Evolutionary conservation across 2,113 vertebrate genomes (phyloP).

Genomic region (Galemys pyrenaicus): DNA sequence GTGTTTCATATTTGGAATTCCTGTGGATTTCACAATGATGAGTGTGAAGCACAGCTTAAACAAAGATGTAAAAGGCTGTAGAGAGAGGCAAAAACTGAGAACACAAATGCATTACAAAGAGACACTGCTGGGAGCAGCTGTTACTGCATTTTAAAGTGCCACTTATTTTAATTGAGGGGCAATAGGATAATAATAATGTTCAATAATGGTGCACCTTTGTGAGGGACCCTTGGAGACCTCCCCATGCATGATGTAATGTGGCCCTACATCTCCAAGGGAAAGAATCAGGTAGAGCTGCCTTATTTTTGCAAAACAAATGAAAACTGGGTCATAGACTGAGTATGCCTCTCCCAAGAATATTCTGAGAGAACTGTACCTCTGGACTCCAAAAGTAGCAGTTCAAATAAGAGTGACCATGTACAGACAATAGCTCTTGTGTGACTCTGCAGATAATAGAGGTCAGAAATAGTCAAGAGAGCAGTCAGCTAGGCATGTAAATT

Average conservation of each 20-base stretch:
- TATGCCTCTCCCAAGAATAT: background rate
- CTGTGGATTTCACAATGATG: constrained; percentile 50
- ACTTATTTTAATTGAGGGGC: constrained; percentile 75
- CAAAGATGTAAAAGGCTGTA: constrained; percentile 60
- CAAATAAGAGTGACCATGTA: background rate
- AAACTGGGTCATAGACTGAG: constrained; percentile 54
- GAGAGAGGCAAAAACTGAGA: constrained; percentile 57
- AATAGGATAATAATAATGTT: constrained; percentile 57
- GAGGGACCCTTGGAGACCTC: constrained; percentile 44
- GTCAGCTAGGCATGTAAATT: background rate
- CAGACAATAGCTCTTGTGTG: background rate
- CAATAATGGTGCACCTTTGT: constrained; percentile 35
- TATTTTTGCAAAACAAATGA: constrained; percentile 49
- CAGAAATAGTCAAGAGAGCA: background rate
- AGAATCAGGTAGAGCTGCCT: constrained; percentile 37
- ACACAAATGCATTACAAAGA: constrained; percentile 59
- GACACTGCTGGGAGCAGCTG: constrained; percentile 64
- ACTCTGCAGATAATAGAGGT: background rate
- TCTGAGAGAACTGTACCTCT: background rate
- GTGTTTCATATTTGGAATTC: constrained; percentile 42
- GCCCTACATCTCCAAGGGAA: background rate
- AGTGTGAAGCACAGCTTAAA: constrained; percentile 60
- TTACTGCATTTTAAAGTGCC: constrained; percentile 62
- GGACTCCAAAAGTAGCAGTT: background rate
- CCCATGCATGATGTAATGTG: constrained; percentile 6